Conservation (phyloP, 2,888 invertebrate genomes). For the Rosalia funebris region DNA sequence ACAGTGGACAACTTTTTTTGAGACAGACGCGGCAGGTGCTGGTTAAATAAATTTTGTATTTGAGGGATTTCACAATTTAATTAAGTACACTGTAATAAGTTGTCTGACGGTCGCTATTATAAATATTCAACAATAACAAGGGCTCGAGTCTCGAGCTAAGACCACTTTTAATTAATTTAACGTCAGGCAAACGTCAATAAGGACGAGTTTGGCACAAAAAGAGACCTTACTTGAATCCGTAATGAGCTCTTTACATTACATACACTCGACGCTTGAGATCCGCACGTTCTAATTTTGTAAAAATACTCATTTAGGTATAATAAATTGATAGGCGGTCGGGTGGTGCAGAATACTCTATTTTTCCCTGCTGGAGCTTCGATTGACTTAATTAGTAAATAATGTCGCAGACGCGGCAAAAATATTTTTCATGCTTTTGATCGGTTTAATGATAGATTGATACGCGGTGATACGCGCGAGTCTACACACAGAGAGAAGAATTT, state of each 20-base stretch:
- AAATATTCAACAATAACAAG: constrained; percentile 40
- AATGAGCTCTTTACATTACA: constrained; percentile 42
- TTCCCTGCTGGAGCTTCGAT: neutral
- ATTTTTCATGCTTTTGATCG: too few species aligned
- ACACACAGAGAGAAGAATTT: too few species aligned
- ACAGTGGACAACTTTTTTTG: too few species aligned
- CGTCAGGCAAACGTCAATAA: constrained; percentile 55
- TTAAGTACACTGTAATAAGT: constrained; percentile 35
- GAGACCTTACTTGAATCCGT: constrained; percentile 52
- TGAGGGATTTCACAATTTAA: constrained; percentile 30
- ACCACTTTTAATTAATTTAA: constrained; percentile 57
- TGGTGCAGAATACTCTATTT: constrained; percentile 6
- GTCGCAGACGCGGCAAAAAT: neutral
- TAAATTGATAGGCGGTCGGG: constrained; percentile 6
- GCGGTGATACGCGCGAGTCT: too few species aligned
- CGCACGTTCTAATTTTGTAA: constrained; percentile 23
- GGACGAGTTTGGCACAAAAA: constrained; percentile 50
- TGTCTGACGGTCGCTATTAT: constrained; percentile 35
- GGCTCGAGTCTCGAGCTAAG: constrained; percentile 25
- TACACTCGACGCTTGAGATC: constrained; percentile 18
- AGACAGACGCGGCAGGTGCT: constrained; percentile 1
- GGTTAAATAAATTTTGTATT: constrained; percentile 18
- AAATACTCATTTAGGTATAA: constrained; percentile 24
- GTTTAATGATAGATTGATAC: too few species aligned
- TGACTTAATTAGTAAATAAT: neutral